These are phyloP conservation scores for Rhinella marina DNA, from an alignment of 2,797 vertebrate genomes.

Conservation along the genomic window DNA sequence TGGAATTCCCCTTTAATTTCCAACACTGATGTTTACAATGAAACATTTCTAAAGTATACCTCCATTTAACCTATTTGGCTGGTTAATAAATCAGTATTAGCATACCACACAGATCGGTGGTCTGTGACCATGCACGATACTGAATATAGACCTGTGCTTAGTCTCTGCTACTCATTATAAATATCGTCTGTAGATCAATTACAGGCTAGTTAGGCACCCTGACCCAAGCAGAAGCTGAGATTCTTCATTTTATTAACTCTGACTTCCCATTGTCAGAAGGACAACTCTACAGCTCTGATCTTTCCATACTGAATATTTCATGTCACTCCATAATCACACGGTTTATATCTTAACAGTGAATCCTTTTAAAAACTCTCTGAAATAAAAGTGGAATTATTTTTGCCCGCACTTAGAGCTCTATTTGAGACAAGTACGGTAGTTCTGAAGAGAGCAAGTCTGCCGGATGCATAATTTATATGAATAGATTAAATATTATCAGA, in stretches of 20 bases:
- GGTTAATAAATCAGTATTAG: not conserved
- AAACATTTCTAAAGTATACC: not conserved
- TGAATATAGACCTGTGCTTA: not conserved
- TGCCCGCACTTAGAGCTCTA: not conserved
- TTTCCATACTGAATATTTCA: not conserved
- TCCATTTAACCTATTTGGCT: not conserved
- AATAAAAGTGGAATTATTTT: slow-evolving; percentile 18
- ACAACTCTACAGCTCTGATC: not conserved
- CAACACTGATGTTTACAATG: not conserved
- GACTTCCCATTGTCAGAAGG: not conserved
- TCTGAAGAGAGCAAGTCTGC: not conserved
- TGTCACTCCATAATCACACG: not conserved
- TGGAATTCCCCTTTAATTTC: not conserved
- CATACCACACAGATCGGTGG: not conserved
- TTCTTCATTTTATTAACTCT: not conserved
- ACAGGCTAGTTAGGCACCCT: not conserved
- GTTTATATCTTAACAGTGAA: not conserved
- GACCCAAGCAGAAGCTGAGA: not conserved
- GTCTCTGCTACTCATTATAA: not conserved
- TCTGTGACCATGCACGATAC: not conserved
- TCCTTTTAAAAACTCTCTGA: not conserved
- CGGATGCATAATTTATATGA: slow-evolving; percentile 12
- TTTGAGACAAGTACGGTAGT: slow-evolving; percentile 18
- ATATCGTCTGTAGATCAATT: not conserved
- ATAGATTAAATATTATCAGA: slow-evolving; percentile 24